Percentiles rank a stretch among this genome's conserved stretches.
Evolutionary conservation across 2,113 vertebrate genomes (phyloP).

Genomic region (Mesoclemmys tuberculata): DNA sequence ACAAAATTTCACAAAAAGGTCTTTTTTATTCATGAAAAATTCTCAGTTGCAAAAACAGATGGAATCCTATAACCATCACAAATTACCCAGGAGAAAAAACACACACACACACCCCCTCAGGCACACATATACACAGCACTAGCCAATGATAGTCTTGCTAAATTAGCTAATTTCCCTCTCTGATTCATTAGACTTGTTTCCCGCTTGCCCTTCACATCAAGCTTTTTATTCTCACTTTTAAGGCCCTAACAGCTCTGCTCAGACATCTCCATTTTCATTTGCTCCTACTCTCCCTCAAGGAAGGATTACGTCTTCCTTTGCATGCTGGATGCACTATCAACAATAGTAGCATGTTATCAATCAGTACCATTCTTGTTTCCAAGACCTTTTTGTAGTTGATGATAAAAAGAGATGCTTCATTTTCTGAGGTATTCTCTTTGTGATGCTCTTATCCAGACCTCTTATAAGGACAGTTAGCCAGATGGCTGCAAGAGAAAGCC

Average conservation of each 20-base stretch:
- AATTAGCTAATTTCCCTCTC: background rate
- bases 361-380: background rate
- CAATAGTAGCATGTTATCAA: accelerated
- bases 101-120: too few relatives aligned
- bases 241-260: too few relatives aligned
- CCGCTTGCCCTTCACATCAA: background rate
- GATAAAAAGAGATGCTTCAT: background rate
- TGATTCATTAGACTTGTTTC: accelerated
- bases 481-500: background rate
- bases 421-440: background rate
- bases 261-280: background rate
- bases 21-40: too few relatives aligned
- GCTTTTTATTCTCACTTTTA: background rate
- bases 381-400: background rate
- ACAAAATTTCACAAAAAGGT: too few relatives aligned
- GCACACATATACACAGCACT: too few relatives aligned
- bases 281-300: background rate
- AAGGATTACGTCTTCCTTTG: background rate
- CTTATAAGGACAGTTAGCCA: background rate
- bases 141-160: background rate
- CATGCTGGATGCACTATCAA: background rate
- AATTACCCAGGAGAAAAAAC: too few relatives aligned
- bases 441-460: background rate
- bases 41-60: too few relatives aligned
- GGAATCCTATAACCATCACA: too few relatives aligned